Evolutionary conservation across 2,797 vertebrate genomes (phyloP).

Genomic region (Carduelis carduelis): DNA sequence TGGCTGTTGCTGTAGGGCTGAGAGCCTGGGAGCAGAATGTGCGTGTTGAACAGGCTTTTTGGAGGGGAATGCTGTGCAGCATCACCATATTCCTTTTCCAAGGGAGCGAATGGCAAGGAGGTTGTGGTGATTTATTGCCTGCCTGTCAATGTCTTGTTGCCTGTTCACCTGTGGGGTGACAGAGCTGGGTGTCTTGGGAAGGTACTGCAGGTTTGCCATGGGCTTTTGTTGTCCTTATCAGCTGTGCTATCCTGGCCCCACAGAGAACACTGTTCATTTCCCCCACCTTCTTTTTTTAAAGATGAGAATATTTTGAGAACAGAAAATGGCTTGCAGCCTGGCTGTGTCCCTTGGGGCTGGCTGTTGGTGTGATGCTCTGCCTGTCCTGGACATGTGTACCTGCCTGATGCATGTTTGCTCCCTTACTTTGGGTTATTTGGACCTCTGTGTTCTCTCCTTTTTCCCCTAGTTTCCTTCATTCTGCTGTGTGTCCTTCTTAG

Average conservation of each 20-base stretch:
- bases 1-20: background rate
- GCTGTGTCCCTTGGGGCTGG: background rate
- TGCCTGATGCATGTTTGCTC: background rate
- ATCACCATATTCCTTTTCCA: background rate
- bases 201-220: background rate
- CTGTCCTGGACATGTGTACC: background rate
- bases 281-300: background rate
- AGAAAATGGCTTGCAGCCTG: background rate
- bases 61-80: background rate
- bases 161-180: background rate
- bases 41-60: background rate
- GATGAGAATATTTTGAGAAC: background rate
- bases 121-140: background rate
- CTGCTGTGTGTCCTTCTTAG: too few species aligned
- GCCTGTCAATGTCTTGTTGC: background rate
- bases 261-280: background rate
- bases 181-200: background rate
- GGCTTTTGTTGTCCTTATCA: background rate
- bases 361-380: background rate
- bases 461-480: background rate
- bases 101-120: background rate
- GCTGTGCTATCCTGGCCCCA: background rate
- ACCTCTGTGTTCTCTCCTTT: rapidly evolving
- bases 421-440: background rate
- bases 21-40: background rate